phyloP scores from a whole-genome alignment of 2,113 vertebrate genomes.

The Megaleporinus macrocephalus region DNA sequence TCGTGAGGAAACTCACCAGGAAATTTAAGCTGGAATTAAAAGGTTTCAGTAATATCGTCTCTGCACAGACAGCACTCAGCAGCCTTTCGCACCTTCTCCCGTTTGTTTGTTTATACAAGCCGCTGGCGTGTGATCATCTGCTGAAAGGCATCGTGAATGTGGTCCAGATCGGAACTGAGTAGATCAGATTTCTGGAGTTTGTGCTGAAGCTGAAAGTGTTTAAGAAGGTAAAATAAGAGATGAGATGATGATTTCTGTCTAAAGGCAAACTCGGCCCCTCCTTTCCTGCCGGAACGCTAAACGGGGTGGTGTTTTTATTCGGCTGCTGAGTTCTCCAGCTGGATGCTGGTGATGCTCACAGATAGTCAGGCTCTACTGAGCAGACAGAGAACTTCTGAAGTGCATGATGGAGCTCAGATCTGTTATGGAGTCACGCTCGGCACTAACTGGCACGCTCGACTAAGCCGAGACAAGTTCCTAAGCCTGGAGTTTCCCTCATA shows the following conservation, averaged over 20 bases:
- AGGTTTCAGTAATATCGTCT: too few relatives aligned
- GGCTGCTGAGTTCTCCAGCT: conserved; percentile 36
- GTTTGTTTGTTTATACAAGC: background rate
- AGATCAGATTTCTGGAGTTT: background rate
- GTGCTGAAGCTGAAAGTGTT: background rate
- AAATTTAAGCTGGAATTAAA: too few relatives aligned
- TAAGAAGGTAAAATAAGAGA: background rate
- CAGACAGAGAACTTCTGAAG: conserved; percentile 32
- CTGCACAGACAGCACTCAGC: background rate
- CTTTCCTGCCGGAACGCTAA: background rate
- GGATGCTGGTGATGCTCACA: conserved; percentile 24
- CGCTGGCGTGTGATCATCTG: background rate
- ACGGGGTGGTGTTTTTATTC: too few relatives aligned
- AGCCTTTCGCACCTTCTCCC: background rate
- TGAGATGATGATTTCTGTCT: conserved; percentile 7
- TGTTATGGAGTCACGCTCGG: conserved; percentile 38
- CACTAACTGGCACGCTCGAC: background rate
- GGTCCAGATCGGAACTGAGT: background rate
- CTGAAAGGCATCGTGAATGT: background rate
- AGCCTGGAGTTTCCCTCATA: background rate
- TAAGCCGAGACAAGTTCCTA: conserved; percentile 19
- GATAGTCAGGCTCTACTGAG: conserved; percentile 52
- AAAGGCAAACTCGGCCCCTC: background rate
- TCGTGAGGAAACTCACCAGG: too few relatives aligned
- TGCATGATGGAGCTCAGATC: conserved; percentile 11